Evolutionary conservation across 2,888 invertebrate species (phyloP).

Genomic region (Tromatobia lineatoria): DNA sequence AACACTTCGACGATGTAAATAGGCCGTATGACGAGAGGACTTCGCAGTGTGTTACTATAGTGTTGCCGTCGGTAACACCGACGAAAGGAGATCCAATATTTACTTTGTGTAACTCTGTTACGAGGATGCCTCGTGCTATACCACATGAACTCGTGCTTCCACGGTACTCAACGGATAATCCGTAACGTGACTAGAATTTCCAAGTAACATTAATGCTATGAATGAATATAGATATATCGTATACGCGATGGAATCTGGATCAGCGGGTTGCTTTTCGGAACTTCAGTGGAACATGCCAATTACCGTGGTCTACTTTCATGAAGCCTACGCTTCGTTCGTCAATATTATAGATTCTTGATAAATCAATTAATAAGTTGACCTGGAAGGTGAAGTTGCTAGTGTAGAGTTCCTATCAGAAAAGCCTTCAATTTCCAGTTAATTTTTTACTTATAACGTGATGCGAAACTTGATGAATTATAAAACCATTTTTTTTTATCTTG

Average conservation of each 20-base stretch:
- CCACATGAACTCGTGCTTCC: slow-evolving; percentile 55
- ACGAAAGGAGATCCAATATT: slow-evolving; percentile 62
- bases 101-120: slow-evolving; percentile 64
- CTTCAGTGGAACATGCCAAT: slow-evolving; percentile 36
- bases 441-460: neutral
- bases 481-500: neutral
- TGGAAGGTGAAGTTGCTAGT: neutral
- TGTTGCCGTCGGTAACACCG: slow-evolving; percentile 31
- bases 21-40: slow-evolving; percentile 8
- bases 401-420: neutral
- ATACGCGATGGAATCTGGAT: neutral
- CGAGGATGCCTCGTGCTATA: slow-evolving; percentile 42
- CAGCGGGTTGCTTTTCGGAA: slow-evolving; percentile 27
- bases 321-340: neutral
- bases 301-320: slow-evolving; percentile 28
- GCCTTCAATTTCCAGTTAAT: neutral
- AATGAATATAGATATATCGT: slow-evolving; percentile 22
- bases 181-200: slow-evolving; percentile 65
- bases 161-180: slow-evolving; percentile 63
- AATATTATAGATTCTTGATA: neutral
- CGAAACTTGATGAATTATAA: neutral
- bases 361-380: neutral
- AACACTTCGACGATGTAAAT: slow-evolving; percentile 51
- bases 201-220: slow-evolving; percentile 59
- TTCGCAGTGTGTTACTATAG: slow-evolving; percentile 8